A percentile compares a stretch with the other conserved stretches of the same genome.
Evolutionary conservation across 2,113 vertebrate genomes (phyloP).

Genomic region (Rhagologus leucostigma): DNA sequence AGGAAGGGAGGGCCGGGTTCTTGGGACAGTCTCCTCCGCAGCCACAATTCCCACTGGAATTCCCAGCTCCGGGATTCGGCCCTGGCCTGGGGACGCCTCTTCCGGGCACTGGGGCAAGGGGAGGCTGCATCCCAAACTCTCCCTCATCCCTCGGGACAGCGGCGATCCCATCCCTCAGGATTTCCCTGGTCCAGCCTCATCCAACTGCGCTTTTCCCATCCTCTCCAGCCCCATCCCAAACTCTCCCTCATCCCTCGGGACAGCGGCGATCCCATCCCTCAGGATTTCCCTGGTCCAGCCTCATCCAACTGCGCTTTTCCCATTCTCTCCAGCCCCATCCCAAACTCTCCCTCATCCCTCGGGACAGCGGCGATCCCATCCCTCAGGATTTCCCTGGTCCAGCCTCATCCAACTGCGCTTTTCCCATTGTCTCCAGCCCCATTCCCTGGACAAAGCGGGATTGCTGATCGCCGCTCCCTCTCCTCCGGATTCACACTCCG

Average conservation of each 20-base stretch:
- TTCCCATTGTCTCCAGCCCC: not conserved
- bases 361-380: not conserved
- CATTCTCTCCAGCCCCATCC: not conserved
- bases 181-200: accelerated
- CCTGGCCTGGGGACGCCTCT: accelerated
- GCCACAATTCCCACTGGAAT: not conserved
- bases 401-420: not conserved
- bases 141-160: not conserved
- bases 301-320: accelerated
- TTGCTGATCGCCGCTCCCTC: not conserved
- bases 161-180: not conserved
- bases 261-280: not conserved
- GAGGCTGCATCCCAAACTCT: not conserved
- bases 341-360: not conserved
- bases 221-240: not conserved
- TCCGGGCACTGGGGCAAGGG: accelerated
- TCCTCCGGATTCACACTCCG: not conserved
- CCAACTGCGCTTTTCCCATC: accelerated
- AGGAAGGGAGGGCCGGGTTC: accelerated
- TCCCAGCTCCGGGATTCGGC: not conserved
- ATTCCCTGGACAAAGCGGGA: not conserved
- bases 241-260: not conserved
- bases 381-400: not conserved
- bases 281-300: accelerated
- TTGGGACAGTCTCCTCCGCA: not conserved